Conservation (phyloP, 92 coral and sea anemone genomes). For the Epizoanthus illoricatus region DNA sequence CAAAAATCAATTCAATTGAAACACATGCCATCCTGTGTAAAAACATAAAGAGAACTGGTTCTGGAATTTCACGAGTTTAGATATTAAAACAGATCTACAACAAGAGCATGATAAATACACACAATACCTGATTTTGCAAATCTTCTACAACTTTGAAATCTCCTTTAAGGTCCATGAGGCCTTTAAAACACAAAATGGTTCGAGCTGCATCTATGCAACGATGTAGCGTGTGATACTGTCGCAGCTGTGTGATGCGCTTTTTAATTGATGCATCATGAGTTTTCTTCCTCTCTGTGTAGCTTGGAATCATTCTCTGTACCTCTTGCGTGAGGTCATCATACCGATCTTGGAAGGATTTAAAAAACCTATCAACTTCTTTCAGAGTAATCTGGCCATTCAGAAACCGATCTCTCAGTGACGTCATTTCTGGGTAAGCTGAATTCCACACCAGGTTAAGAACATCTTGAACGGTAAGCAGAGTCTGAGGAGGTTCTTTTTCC, state of each 20-base stretch:
- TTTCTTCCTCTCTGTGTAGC: background rate
- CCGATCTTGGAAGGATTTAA: constrained; percentile 4
- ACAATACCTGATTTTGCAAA: constrained; percentile 60
- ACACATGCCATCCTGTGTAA: no score
- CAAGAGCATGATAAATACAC: background rate
- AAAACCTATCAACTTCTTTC: constrained; percentile 20
- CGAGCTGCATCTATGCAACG: constrained; percentile 62
- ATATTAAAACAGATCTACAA: no score
- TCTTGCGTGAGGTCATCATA: constrained; percentile 18
- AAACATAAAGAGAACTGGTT: no score
- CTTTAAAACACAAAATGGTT: constrained; percentile 52
- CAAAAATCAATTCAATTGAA: no score
- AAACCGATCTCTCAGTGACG: constrained; percentile 30
- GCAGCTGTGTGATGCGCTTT: constrained; percentile 24
- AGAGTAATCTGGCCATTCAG: constrained; percentile 38
- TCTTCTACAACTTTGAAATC: constrained; percentile 67
- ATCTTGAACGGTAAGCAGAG: constrained; percentile 41
- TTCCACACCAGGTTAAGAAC: constrained; percentile 59
- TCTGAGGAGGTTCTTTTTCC: constrained; percentile 23
- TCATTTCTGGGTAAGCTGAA: constrained; percentile 4
- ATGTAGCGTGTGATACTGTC: constrained; percentile 45
- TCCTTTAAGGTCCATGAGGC: constrained; percentile 46
- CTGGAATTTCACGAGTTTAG: no score
- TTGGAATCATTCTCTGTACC: constrained; percentile 2
- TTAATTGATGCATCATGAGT: background rate